A percentile compares a stretch with the other conserved stretches of the same genome.
Conservation (phyloP, 2,113 vertebrate genomes). For the Halcyon senegalensis region DNA sequence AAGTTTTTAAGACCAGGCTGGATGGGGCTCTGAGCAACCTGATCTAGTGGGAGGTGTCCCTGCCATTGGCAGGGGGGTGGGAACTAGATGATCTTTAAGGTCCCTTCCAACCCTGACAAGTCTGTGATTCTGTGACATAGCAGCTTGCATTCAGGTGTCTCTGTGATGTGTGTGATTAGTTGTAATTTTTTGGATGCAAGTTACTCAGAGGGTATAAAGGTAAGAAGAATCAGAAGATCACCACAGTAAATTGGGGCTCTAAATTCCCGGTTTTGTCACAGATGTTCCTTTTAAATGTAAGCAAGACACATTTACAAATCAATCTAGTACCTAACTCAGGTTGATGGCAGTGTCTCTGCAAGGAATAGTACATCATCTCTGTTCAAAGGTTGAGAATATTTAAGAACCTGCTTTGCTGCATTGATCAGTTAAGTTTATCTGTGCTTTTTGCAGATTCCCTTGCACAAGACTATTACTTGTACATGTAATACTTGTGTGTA, state of each 20-base stretch:
- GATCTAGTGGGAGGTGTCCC: too few species aligned
- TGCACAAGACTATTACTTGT: not conserved
- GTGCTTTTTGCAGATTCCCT: not conserved
- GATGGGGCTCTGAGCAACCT: too few species aligned
- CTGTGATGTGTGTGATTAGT: not conserved
- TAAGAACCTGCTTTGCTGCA: not conserved
- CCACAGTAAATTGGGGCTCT: not conserved
- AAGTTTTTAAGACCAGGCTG: too few species aligned
- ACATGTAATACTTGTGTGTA: not conserved
- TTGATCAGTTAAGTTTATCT: not conserved
- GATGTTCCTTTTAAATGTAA: not conserved
- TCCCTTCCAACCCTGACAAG: too few species aligned
- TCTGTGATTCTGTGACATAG: not conserved
- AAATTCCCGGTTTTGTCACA: not conserved
- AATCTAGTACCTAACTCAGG: fast-evolving
- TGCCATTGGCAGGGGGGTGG: too few species aligned
- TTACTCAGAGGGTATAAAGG: not conserved
- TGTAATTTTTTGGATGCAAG: not conserved
- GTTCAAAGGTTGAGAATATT: not conserved
- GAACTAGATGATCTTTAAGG: too few species aligned
- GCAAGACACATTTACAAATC: not conserved
- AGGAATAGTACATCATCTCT: not conserved
- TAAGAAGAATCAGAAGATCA: not conserved
- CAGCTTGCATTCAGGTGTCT: not conserved
- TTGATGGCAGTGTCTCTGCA: not conserved